Evolutionary conservation across 2,113 vertebrate genomes (phyloP).

Genomic region (Hylia prasina): DNA sequence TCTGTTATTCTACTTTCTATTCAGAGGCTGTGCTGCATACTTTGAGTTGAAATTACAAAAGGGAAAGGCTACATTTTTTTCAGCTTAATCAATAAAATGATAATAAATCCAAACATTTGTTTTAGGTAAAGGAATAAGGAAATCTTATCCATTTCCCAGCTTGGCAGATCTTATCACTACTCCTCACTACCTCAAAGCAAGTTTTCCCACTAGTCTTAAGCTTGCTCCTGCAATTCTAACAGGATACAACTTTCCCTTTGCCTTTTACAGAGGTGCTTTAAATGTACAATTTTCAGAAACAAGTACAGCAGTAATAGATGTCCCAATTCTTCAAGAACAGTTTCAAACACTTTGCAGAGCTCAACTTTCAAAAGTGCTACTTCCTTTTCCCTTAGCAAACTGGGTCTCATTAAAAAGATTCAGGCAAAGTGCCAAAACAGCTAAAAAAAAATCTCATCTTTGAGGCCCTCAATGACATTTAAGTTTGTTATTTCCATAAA

Average conservation of each 20-base stretch:
- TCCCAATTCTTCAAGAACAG: not conserved
- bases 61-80: not conserved
- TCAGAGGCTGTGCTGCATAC: not conserved
- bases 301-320: not conserved
- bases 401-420: not conserved
- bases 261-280: not conserved
- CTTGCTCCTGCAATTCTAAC: not conserved
- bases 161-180: not conserved
- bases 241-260: not conserved
- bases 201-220: not conserved
- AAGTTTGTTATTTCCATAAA: not conserved
- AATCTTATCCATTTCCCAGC: not conserved
- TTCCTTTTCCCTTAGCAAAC: not conserved
- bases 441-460: not conserved
- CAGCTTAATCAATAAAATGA: not conserved
- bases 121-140: not conserved
- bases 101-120: constrained; percentile 20
- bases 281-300: not conserved
- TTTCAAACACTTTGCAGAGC: not conserved
- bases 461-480: not conserved
- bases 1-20: not conserved
- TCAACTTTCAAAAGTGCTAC: not conserved
- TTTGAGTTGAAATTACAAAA: not conserved
- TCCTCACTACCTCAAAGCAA: not conserved
- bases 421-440: not conserved